A percentile compares a stretch with the other conserved stretches of the same genome.
These are phyloP conservation scores for Channallabes apus DNA, from an alignment of 2,797 vertebrate species.

Conservation along the genomic window DNA sequence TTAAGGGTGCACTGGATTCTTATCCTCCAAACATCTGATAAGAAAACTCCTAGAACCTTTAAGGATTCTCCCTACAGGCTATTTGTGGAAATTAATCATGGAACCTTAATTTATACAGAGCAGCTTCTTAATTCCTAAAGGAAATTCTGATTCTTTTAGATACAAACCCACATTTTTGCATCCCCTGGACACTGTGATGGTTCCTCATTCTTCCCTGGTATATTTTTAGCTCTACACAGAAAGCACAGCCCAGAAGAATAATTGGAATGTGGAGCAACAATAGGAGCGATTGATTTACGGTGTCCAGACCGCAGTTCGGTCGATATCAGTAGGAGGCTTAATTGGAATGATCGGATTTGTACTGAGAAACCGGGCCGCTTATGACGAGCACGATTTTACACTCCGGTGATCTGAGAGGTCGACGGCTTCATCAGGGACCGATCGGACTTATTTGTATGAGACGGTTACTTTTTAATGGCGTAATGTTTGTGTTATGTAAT, in stretches of 20 bases:
- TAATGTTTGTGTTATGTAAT: not conserved
- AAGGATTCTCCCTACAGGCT: not conserved
- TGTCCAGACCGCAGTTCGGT: conserved; percentile 38
- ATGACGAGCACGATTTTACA: conserved; percentile 25
- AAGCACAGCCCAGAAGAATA: conserved; percentile 38
- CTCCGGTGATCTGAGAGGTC: conserved; percentile 6
- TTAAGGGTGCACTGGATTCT: not conserved
- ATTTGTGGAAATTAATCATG: not conserved
- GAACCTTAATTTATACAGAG: not conserved
- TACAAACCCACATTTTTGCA: not conserved
- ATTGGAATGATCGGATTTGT: conserved; percentile 51
- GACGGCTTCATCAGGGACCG: not conserved
- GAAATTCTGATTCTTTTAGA: no score
- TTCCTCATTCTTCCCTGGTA: not conserved
- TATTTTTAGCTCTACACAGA: conserved; percentile 7
- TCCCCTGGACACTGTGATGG: not conserved
- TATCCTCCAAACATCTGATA: not conserved
- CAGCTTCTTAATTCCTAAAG: no score
- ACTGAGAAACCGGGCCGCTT: conserved; percentile 25
- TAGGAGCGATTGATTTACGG: conserved; percentile 49
- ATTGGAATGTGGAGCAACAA: conserved; percentile 54
- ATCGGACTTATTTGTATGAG: no score
- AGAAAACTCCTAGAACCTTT: not conserved
- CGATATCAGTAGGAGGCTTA: conserved; percentile 53
- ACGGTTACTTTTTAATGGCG: not conserved